Percentiles rank a stretch among this genome's conserved stretches.
Evolutionary conservation across 2,888 invertebrate genomes (phyloP).

Genomic region (Matsumyia berberina): DNA sequence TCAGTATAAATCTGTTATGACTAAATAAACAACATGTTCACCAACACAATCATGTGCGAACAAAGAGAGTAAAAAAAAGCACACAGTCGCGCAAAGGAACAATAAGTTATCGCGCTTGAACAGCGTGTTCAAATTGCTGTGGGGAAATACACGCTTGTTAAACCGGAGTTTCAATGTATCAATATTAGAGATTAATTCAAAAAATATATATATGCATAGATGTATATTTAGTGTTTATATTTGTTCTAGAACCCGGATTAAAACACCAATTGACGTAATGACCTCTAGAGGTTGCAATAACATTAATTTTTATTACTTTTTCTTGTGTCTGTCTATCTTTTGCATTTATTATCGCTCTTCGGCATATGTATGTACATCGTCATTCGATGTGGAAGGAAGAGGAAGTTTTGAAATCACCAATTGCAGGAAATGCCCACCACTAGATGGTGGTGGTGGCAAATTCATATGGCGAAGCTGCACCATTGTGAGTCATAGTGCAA

Average conservation of each 20-base stretch:
- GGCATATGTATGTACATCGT: neutral
- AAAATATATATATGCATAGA: constrained; percentile 50
- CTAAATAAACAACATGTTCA: constrained; percentile 30
- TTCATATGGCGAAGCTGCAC: constrained; percentile 58
- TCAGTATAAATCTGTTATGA: constrained; percentile 48
- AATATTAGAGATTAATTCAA: constrained; percentile 73
- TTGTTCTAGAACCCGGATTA: constrained; percentile 72
- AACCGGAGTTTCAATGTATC: constrained; percentile 74
- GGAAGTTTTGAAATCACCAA: constrained; percentile 69
- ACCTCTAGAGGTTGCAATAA: constrained; percentile 75
- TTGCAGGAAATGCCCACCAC: constrained; percentile 64
- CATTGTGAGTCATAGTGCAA: constrained; percentile 66
- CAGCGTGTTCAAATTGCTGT: constrained; percentile 23
- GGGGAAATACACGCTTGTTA: constrained; percentile 58
- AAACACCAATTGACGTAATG: constrained; percentile 74
- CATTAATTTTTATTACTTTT: constrained; percentile 38
- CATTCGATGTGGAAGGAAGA: constrained; percentile 54
- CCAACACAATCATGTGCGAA: constrained; percentile 22
- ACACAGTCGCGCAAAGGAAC: constrained; percentile 33
- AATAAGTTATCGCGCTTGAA: constrained; percentile 46
- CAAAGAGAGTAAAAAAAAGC: constrained; percentile 4
- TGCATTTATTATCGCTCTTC: constrained; percentile 58
- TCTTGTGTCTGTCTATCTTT: constrained; percentile 57
- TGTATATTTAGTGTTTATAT: constrained; percentile 29
- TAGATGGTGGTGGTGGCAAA: constrained; percentile 18